Base-by-base conservation (phyloP, 2,797 vertebrate species). In the Florisuga fusca region DNA sequence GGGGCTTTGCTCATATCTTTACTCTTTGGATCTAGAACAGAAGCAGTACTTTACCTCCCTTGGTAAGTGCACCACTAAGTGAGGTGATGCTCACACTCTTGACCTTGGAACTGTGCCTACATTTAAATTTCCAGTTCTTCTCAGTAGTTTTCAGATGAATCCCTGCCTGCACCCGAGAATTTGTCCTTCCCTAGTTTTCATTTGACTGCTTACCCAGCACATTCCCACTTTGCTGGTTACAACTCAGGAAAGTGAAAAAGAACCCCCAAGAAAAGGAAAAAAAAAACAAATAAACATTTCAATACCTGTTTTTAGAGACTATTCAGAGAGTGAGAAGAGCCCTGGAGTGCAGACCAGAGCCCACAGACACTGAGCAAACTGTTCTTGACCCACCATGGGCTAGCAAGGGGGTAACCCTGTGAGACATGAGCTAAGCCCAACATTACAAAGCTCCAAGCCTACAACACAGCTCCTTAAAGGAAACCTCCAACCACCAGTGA, bases 51-150 rank as follows among this genome's bases (percentile, higher is more conserved):
- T 92, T 73, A 55, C 19, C 27, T 75, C 50, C 6, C 0, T 18
- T 29, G n/a, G 12, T 50, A 91, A 92, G 43, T 79, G 76, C 79
- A 73, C 20, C 18, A 4, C n/a, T 90, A 72, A 95, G 54, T 72
- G 73, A 93, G 53, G 68, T 75, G 66, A 64, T 36, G 15, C 16
- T 89, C 82, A 36, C 43, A 64, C 38, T 16, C 45, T 31, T 88
- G 81, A 88, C 92, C 84, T 92, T 91, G 75, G 59, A 75, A 75
- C 29, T 54, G 10, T 62, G 75, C 59, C 63, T 62, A 50, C 0
- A 0, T 72, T 85, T 55, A 58, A 80, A 88, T 82, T 96, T 84
- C 84, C 83, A 86, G 73, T 89, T 91, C 90, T 78, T 86, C 73
- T 92, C 51, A 21, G 1, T 79, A 55, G 62, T 68, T 81, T 80